These are phyloP conservation scores for Serinus canaria DNA, from an alignment of 2,113 vertebrate genomes.

Conservation along the genomic window DNA sequence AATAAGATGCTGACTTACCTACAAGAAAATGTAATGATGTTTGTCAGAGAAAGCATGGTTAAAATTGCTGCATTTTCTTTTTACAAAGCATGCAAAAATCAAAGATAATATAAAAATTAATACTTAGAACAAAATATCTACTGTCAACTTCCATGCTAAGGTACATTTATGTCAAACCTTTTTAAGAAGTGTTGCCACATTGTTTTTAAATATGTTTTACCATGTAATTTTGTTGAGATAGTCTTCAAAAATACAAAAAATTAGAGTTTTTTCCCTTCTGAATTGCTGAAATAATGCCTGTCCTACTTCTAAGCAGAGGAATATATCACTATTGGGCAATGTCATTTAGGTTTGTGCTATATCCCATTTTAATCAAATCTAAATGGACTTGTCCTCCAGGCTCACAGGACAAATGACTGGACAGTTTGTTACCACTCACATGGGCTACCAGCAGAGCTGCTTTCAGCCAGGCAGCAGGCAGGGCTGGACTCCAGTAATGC, in stretches of 20 bases:
- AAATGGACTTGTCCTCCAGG: not conserved
- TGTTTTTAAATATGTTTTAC: not conserved
- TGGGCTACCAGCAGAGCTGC: not conserved
- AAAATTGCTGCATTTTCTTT: not conserved
- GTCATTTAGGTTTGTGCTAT: not conserved
- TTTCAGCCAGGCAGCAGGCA: not conserved
- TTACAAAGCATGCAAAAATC: not conserved
- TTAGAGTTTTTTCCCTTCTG: not conserved
- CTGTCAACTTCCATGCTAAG: not conserved
- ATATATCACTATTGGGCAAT: not conserved
- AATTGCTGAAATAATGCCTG: not conserved
- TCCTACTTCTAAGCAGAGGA: not conserved
- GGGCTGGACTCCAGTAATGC: accelerated
- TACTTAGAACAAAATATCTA: not conserved
- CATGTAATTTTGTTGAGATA: not conserved
- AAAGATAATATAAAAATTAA: not conserved
- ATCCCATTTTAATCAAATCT: not conserved
- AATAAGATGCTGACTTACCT: not conserved
- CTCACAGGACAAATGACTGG: not conserved
- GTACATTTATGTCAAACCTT: not conserved
- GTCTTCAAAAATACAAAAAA: not conserved
- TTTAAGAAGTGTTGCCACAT: not conserved
- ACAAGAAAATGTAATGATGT: not conserved
- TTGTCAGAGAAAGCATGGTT: not conserved
- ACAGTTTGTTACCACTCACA: not conserved